These are phyloP conservation scores for Tenthredo amoena DNA, from an alignment of 2,888 invertebrate genomes.

Conservation along the genomic window DNA sequence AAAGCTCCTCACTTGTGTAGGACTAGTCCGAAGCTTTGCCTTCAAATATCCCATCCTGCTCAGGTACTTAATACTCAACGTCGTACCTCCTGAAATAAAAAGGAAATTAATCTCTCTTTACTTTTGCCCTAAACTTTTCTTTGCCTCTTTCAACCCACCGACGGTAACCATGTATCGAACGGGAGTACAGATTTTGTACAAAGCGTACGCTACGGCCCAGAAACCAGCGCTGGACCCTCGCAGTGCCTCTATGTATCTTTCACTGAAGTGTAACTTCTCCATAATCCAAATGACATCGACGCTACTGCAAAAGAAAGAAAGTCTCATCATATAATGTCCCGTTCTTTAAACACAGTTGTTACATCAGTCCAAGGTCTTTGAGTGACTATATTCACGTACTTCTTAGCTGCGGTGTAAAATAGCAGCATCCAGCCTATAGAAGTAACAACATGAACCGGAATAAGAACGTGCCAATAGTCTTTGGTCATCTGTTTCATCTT, in stretches of 20 bases:
- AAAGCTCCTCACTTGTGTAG: not conserved
- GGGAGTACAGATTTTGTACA: conserved; percentile 97
- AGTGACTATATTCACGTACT: conserved; percentile 80
- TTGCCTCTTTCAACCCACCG: conserved; percentile 79
- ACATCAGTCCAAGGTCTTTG: not conserved
- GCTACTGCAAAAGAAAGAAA: conserved; percentile 85
- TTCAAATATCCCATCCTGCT: conserved; percentile 90
- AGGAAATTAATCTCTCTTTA: conserved; percentile 47
- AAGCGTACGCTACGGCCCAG: conserved; percentile 92
- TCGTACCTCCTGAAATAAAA: conserved; percentile 87
- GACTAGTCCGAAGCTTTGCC: conserved; percentile 61
- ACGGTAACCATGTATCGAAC: conserved; percentile 95
- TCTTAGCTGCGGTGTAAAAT: conserved; percentile 92
- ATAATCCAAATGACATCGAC: conserved; percentile 91
- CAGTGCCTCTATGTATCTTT: conserved; percentile 87
- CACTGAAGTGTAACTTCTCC: conserved; percentile 88
- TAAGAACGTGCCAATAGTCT: conserved; percentile 97
- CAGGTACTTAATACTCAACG: conserved; percentile 90
- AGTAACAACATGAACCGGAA: conserved; percentile 95
- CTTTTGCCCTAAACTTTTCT: not conserved
- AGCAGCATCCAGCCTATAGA: conserved; percentile 93
- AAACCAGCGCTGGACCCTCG: conserved; percentile 91
- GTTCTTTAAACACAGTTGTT: not conserved
- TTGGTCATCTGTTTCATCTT: conserved; percentile 95
- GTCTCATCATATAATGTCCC: not conserved